These are phyloP conservation scores for Synodontis membranacea DNA, from an alignment of 2,113 vertebrate species.

Conservation along the genomic window DNA sequence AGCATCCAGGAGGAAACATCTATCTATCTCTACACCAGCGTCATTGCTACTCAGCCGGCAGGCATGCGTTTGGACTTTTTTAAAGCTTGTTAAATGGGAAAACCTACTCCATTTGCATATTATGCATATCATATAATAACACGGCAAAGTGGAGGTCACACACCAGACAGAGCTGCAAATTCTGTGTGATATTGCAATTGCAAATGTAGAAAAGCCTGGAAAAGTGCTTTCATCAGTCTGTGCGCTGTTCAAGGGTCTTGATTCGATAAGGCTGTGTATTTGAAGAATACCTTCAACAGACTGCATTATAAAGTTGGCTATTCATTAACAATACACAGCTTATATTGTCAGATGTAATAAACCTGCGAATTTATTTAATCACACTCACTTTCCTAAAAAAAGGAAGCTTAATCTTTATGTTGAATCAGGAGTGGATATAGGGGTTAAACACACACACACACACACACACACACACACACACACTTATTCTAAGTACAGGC, in stretches of 20 bases:
- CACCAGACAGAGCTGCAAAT: background rate
- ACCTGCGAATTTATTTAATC: background rate
- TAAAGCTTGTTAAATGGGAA: background rate
- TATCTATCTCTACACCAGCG: background rate
- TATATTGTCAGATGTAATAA: background rate
- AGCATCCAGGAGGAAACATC: slow-evolving; percentile 5
- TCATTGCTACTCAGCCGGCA: slow-evolving; percentile 1
- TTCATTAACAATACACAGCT: background rate
- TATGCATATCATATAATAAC: background rate
- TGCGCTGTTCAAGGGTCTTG: background rate
- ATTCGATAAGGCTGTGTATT: background rate
- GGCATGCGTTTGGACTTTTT: background rate
- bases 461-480: background rate
- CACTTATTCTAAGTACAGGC: background rate
- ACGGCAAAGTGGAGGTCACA: background rate
- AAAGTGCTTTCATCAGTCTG: background rate
- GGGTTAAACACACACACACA: background rate
- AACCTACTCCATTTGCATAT: background rate
- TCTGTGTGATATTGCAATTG: background rate
- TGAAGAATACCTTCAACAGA: background rate
- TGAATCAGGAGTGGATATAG: background rate
- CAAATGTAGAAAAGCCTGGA: background rate
- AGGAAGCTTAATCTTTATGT: background rate
- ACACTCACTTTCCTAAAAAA: background rate
- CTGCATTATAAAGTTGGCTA: background rate